phyloP scores from a whole-genome alignment of 2,888 invertebrate species.

The Sisyra nigra region DNA sequence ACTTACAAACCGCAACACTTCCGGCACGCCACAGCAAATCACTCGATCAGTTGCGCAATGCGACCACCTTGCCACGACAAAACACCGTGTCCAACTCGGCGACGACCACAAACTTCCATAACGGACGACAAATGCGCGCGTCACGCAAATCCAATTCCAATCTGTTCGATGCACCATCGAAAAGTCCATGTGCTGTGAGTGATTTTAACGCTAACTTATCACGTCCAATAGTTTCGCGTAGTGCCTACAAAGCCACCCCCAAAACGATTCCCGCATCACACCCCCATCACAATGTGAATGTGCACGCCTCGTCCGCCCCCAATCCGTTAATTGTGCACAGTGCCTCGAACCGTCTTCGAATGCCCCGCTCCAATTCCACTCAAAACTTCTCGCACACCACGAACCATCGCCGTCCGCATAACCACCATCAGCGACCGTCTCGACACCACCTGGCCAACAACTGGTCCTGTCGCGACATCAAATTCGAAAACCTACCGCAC shows the following conservation, averaged over 20 bases:
- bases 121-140: too few relatives aligned
- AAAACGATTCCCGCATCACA: conserved; percentile 1
- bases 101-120: too few relatives aligned
- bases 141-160: conserved; percentile 3
- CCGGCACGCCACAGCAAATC: conserved; percentile 69
- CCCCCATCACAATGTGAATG: conserved; percentile 3
- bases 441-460: neutral
- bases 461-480: conserved; percentile 1
- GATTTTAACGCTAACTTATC: conserved; percentile 19
- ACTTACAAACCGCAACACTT: conserved; percentile 26
- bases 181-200: conserved; percentile 5
- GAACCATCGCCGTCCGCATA: neutral
- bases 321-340: conserved; percentile 16
- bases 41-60: conserved; percentile 50
- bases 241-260: conserved; percentile 7
- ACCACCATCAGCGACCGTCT: neutral
- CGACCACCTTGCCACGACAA: conserved; percentile 10
- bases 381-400: conserved; percentile 34
- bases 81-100: too few relatives aligned
- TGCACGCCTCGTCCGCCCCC: conserved; percentile 6
- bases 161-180: neutral
- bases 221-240: conserved; percentile 27
- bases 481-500: conserved; percentile 1
- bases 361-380: conserved; percentile 45
- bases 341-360: conserved; percentile 29